These are phyloP conservation scores for Lacerta viridis DNA, from an alignment of 2,797 vertebrate genomes.

Conservation along the genomic window DNA sequence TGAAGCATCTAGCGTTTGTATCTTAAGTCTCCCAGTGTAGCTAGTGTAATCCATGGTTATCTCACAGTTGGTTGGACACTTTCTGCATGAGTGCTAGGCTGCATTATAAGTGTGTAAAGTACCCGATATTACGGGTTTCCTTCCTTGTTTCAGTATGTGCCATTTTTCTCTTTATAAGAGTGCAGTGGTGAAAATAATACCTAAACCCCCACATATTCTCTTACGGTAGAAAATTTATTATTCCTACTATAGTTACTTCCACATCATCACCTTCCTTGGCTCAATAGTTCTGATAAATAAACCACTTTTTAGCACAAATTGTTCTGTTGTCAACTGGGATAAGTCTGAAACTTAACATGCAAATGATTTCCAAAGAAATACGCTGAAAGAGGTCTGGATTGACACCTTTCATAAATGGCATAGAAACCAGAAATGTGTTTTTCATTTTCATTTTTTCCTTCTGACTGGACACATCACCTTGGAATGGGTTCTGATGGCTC, in stretches of 20 bases:
- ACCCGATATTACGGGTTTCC: fast-evolving
- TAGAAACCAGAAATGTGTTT: not conserved
- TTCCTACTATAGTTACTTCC: constrained; percentile 32
- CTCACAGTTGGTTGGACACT: not conserved
- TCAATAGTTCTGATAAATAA: constrained; percentile 38
- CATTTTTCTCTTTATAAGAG: constrained; percentile 31
- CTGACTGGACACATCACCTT: not conserved
- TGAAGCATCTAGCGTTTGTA: not conserved
- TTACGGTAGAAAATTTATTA: not conserved
- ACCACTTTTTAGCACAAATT: not conserved
- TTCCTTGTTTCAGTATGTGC: not conserved
- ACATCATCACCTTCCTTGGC: constrained; percentile 33
- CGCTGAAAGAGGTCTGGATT: not conserved
- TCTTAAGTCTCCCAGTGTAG: not conserved
- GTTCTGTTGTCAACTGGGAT: not conserved
- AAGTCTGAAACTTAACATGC: not conserved
- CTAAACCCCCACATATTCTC: not conserved
- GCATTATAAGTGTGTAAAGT: constrained; percentile 35
- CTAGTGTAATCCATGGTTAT: not conserved
- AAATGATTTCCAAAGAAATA: not conserved
- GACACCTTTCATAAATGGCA: not conserved
- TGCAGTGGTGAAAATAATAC: not conserved
- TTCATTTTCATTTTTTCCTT: not conserved
- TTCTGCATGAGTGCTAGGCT: constrained; percentile 19
- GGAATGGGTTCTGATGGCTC: not conserved